Evolutionary conservation across 2,113 vertebrate genomes (phyloP), one percentile per base, ranked within the genome.

Genomic region (Ictalurus punctatus): DNA sequence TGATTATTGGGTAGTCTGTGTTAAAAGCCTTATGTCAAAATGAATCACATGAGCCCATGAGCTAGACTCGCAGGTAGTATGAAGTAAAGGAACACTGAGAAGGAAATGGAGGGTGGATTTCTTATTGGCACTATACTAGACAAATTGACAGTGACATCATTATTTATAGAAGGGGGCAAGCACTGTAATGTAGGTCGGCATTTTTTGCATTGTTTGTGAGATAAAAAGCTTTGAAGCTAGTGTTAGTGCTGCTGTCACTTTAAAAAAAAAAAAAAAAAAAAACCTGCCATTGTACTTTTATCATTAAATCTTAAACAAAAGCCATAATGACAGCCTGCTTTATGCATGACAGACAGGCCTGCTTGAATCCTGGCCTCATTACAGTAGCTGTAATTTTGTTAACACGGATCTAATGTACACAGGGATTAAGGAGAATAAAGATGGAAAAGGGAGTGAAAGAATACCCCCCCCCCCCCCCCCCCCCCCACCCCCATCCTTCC

Each of bases 11-110:
- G 82, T 63, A 54, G 61, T 76, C 79, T 74, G 69, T 52, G 21
- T 84, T 80, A 79, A 91, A 86, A 40, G 56, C 44, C 67, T 58
- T 76, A 73, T 65, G 83, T 89, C 59, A 86, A 83, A 90, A 94
- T 95, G 93, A 93, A 95, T 94, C 92, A 88, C 67, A 89, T 37
- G 78, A 30, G 84, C 84, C 63, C 58, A 63, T 44, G 48, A 88
- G 82, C 67, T 85, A 58, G 67, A 90, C 40, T 74, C 21, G 27
- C 48, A 6, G 23, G 58, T 30, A 79, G n/a, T 73, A 59, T 83
- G 5, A 14, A 44, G 56, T 61, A 67, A 59, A 86, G 14, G 34
- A 82, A 65, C 30, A 37, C 52, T 10, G 52, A 76, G 61, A 81
- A 76, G n/a, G 44, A 37, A 69, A 76, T 21, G 81, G 34, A 61